phyloP scores from a whole-genome alignment of 2,797 vertebrate species.

The Danio albolineatus region DNA sequence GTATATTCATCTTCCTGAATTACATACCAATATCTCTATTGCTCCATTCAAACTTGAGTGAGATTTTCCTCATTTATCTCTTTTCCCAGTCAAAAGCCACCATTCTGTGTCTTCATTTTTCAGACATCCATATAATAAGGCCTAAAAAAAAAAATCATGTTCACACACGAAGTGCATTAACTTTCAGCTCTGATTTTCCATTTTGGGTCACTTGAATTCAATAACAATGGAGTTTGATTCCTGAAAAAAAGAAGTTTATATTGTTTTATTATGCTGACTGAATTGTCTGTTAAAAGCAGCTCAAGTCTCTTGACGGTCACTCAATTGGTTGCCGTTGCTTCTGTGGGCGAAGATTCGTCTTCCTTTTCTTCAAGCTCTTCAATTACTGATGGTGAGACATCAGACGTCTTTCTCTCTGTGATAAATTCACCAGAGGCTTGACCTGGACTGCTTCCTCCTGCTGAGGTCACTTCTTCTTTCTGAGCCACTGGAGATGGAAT shows the following conservation, averaged over 20 bases:
- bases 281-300: slow-evolving; percentile 52
- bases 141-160: slow-evolving; percentile 61
- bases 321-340: slow-evolving; percentile 77
- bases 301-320: slow-evolving; percentile 53
- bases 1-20: slow-evolving; percentile 58
- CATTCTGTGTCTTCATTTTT: slow-evolving; percentile 36
- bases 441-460: slow-evolving; percentile 86
- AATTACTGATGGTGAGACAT: slow-evolving; percentile 89
- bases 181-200: slow-evolving; percentile 29
- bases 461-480: slow-evolving; percentile 85
- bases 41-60: slow-evolving; percentile 51
- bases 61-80: slow-evolving; percentile 44
- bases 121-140: slow-evolving; percentile 71
- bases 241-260: slow-evolving; percentile 80
- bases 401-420: slow-evolving; percentile 87
- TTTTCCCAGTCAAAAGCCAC: slow-evolving; percentile 47
- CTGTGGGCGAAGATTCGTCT: slow-evolving; percentile 74
- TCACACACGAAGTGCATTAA: slow-evolving; percentile 17
- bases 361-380: slow-evolving; percentile 91
- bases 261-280: slow-evolving; percentile 68
- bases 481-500: slow-evolving; percentile 85
- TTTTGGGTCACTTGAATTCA: slow-evolving; percentile 44
- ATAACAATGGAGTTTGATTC: slow-evolving; percentile 68
- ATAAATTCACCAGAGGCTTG: slow-evolving; percentile 76
- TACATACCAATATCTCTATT: slow-evolving; percentile 62